A percentile compares a stretch with the other conserved stretches of the same genome.
phyloP scores from a whole-genome alignment of 2,113 vertebrate species.

The Phalacrocorax carbo region DNA sequence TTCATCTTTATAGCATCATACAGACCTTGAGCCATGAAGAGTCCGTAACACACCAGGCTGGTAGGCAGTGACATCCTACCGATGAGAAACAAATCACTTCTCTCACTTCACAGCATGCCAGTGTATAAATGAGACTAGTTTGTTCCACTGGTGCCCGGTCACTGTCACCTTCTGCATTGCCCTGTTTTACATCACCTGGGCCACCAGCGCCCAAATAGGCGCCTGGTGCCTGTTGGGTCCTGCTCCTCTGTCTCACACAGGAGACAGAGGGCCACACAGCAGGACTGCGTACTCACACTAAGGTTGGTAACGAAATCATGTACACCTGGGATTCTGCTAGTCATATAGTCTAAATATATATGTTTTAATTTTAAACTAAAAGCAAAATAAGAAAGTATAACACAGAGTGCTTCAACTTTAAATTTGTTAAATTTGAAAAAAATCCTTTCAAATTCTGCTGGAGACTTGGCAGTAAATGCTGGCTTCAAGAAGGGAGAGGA shows the following conservation, averaged over 20 bases:
- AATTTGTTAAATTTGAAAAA: too few relatives aligned
- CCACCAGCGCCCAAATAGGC: neutral
- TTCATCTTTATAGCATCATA: neutral
- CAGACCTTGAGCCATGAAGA: too few relatives aligned
- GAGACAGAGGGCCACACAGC: neutral
- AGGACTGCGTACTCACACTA: neutral
- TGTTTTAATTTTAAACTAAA: neutral
- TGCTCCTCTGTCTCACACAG: neutral
- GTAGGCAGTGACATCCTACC: neutral
- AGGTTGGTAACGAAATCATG: neutral
- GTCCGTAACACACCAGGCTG: fast-evolving
- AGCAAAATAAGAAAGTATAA: neutral
- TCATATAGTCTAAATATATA: neutral
- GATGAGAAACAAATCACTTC: neutral
- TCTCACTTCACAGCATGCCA: neutral
- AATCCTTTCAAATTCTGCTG: neutral
- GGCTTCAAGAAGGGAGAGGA: neutral
- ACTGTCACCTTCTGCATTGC: neutral
- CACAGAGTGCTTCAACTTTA: neutral
- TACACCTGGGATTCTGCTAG: neutral
- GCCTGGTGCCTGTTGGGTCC: fast-evolving
- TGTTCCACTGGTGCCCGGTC: neutral
- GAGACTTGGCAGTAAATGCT: neutral
- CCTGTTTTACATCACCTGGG: neutral
- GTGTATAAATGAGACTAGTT: neutral